Conservation (phyloP, 2,888 invertebrate species). For the Caprella mutica region DNA sequence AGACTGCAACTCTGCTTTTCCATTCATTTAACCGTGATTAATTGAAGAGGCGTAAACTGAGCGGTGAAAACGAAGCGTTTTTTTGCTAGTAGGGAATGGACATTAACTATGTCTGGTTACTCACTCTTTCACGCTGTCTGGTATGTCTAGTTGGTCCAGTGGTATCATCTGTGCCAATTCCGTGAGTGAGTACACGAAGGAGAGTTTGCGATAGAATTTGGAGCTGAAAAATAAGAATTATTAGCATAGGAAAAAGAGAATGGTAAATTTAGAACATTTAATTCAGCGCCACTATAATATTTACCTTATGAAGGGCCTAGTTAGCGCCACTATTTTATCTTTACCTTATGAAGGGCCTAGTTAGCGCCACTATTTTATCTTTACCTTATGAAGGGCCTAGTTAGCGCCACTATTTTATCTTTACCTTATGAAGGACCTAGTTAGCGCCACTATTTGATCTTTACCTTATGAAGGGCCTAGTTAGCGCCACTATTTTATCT, state of each 20-base stretch:
- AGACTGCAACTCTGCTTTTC: no score
- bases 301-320: not conserved
- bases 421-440: conserved; percentile 64
- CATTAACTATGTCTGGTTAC: conserved; percentile 36
- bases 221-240: conserved; percentile 50
- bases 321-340: not conserved
- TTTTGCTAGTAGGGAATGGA: not conserved
- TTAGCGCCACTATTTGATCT: conserved; percentile 52
- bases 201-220: conserved; percentile 75
- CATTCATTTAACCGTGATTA: no score
- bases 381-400: conserved; percentile 64
- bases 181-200: conserved; percentile 60
- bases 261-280: not conserved
- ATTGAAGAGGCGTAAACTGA: no score
- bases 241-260: not conserved
- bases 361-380: conserved; percentile 52
- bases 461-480: conserved; percentile 64
- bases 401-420: conserved; percentile 52
- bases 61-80: no score
- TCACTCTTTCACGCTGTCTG: conserved; percentile 70
- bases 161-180: conserved; percentile 63
- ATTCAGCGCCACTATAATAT: not conserved
- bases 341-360: conserved; percentile 64
- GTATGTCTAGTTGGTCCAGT: conserved; percentile 72
- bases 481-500: conserved; percentile 52